These are phyloP conservation scores for Melitaea athalia DNA, from an alignment of 2,888 invertebrate species.

Conservation along the genomic window DNA sequence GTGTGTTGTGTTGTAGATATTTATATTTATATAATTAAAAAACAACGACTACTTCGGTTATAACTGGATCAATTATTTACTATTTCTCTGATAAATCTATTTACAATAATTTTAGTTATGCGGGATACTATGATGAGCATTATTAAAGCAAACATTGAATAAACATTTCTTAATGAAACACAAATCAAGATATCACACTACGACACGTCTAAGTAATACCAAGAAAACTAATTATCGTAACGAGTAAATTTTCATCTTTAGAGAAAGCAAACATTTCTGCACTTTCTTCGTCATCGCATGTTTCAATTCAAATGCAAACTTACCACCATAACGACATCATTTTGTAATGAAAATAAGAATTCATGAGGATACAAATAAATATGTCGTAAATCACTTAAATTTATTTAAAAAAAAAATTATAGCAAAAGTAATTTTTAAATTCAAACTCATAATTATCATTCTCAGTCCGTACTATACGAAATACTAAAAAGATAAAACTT, in stretches of 20 bases:
- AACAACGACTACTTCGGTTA: too few relatives aligned
- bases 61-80: too few relatives aligned
- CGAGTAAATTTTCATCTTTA: conserved; percentile 48
- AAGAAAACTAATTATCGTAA: conserved; percentile 46
- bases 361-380: too few relatives aligned
- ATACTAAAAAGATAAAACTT: neutral
- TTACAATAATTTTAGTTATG: neutral
- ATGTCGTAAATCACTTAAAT: too few relatives aligned
- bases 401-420: too few relatives aligned
- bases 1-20: too few relatives aligned
- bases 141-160: neutral
- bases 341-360: neutral
- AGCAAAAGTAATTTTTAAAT: too few relatives aligned
- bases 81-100: too few relatives aligned
- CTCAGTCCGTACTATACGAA: neutral
- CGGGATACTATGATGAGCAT: neutral
- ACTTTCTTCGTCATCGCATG: conserved; percentile 46
- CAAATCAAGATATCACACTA: conserved; percentile 4
- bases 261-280: conserved; percentile 48
- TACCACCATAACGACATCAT: conserved; percentile 3
- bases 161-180: conserved; percentile 3
- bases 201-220: conserved; percentile 38
- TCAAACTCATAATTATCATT: too few relatives aligned
- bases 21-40: too few relatives aligned
- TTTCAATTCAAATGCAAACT: conserved; percentile 25